Conservation (phyloP, 2,888 invertebrate genomes). For the Drosophila acutilabella region DNA sequence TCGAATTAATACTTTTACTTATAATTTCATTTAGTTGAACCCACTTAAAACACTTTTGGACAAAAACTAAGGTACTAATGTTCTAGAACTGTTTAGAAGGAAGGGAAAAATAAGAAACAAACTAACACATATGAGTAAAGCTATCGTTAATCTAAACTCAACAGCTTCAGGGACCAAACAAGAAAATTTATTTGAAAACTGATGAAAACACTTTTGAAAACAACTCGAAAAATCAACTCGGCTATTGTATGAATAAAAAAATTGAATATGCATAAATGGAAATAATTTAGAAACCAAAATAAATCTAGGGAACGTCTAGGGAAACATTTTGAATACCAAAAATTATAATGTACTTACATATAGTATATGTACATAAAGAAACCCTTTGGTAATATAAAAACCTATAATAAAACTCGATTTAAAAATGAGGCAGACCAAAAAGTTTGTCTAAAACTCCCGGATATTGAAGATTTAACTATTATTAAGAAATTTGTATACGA, state of each 20-base stretch:
- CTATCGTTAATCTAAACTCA: slow-evolving; percentile 77
- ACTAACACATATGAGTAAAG: slow-evolving; percentile 64
- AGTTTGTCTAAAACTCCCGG: slow-evolving; percentile 46
- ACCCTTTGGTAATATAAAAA: slow-evolving; percentile 54
- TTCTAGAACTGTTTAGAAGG: slow-evolving; percentile 48
- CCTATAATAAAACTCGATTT: slow-evolving; percentile 12
- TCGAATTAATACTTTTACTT: slow-evolving; percentile 20
- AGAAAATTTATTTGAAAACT: slow-evolving; percentile 52
- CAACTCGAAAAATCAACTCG: slow-evolving; percentile 37
- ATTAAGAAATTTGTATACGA: slow-evolving; percentile 74
- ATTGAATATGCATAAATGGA: slow-evolving; percentile 33
- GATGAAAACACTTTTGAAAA: slow-evolving; percentile 38
- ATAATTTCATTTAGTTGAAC: slow-evolving; percentile 36
- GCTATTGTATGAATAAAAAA: slow-evolving; percentile 19
- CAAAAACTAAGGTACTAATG: slow-evolving; percentile 35
- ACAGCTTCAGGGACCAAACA: slow-evolving; percentile 84
- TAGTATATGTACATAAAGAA: slow-evolving; percentile 37
- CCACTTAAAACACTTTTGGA: slow-evolving; percentile 58
- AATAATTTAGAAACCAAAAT: slow-evolving; percentile 42
- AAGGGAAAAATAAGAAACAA: slow-evolving; percentile 22
- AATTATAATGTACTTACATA: slow-evolving; percentile 26
- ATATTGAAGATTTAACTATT: slow-evolving; percentile 39
- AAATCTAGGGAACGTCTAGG: slow-evolving; percentile 52
- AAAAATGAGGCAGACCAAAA: slow-evolving; percentile 6
- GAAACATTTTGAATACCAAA: slow-evolving; percentile 54